Percentiles rank a stretch among this genome's conserved stretches.
These are phyloP conservation scores for Chelonia mydas DNA, from an alignment of 2,797 vertebrate genomes.

Conservation along the genomic window DNA sequence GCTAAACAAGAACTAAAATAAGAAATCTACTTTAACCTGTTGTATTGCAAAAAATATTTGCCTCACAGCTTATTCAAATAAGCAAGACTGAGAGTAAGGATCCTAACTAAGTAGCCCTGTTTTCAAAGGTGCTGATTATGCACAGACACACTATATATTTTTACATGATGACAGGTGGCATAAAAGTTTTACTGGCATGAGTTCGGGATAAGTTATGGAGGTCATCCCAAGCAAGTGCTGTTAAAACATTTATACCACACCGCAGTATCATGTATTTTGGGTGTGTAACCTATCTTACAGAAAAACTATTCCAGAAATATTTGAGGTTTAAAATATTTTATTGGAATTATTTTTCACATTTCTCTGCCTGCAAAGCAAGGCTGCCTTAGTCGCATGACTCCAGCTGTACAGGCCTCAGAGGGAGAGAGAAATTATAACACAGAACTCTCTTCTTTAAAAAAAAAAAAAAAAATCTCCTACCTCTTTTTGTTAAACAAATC, in stretches of 20 bases:
- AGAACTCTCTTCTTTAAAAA: background rate
- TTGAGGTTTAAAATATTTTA: background rate
- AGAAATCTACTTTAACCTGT: background rate
- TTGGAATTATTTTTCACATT: background rate
- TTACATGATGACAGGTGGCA: background rate
- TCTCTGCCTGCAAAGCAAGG: background rate
- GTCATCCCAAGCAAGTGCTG: background rate
- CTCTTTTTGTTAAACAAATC: background rate
- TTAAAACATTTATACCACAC: conserved; percentile 18
- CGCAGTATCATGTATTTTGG: background rate
- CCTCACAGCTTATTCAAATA: background rate
- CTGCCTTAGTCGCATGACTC: background rate
- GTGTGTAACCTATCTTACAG: background rate
- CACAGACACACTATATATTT: background rate
- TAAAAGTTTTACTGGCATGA: background rate
- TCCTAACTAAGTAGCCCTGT: background rate
- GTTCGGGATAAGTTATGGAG: background rate
- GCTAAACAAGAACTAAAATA: background rate
- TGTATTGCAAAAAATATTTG: background rate
- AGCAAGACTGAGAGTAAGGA: background rate
- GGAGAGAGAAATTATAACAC: background rate
- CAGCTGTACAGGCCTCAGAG: background rate
- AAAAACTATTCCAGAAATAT: background rate
- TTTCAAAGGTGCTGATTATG: background rate
- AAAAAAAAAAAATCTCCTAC: background rate